phyloP scores from a whole-genome alignment of 2,113 vertebrate species.

The Syngnathoides biaculeatus region DNA sequence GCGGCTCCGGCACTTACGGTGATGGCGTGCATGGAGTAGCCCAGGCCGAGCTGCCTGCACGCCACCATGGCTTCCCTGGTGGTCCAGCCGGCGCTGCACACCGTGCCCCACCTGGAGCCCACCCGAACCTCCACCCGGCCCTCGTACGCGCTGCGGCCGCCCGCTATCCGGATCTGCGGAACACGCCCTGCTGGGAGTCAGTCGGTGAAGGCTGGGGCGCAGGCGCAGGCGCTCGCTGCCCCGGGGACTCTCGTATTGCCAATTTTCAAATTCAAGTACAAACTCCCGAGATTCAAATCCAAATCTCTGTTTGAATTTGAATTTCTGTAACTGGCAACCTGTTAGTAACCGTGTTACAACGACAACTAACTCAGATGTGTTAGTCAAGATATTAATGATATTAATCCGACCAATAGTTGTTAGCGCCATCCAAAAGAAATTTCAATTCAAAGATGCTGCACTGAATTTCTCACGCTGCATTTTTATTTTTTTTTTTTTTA shows the following conservation, averaged over 20 bases:
- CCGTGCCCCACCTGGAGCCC: conserved; percentile 80
- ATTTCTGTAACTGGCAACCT: too few relatives aligned
- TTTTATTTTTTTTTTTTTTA: too few relatives aligned
- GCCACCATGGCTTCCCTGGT: conserved; percentile 85
- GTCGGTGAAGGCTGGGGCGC: conserved; percentile 23
- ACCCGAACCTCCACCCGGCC: conserved; percentile 84
- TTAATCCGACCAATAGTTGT: too few relatives aligned
- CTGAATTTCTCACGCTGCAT: too few relatives aligned
- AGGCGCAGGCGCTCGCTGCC: conserved; percentile 38
- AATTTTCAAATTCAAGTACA: background rate
- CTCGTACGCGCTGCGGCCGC: conserved; percentile 77
- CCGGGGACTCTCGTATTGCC: conserved; percentile 22
- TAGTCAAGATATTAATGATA: too few relatives aligned
- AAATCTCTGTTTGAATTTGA: too few relatives aligned
- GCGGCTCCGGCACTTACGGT: conserved; percentile 73
- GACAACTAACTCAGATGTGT: too few relatives aligned
- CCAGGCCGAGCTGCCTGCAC: conserved; percentile 85
- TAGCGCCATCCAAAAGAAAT: too few relatives aligned
- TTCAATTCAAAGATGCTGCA: too few relatives aligned
- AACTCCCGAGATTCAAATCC: too few relatives aligned
- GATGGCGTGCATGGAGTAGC: conserved; percentile 84
- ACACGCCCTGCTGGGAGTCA: conserved; percentile 69
- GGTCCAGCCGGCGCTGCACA: conserved; percentile 85
- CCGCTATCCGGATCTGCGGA: conserved; percentile 80
- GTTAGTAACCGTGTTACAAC: too few relatives aligned